Evolutionary conservation across 1,140 invertebrate species (phyloP), one percentile per base, ranked within the genome.

Genomic region (Ooceraea biroi): DNA sequence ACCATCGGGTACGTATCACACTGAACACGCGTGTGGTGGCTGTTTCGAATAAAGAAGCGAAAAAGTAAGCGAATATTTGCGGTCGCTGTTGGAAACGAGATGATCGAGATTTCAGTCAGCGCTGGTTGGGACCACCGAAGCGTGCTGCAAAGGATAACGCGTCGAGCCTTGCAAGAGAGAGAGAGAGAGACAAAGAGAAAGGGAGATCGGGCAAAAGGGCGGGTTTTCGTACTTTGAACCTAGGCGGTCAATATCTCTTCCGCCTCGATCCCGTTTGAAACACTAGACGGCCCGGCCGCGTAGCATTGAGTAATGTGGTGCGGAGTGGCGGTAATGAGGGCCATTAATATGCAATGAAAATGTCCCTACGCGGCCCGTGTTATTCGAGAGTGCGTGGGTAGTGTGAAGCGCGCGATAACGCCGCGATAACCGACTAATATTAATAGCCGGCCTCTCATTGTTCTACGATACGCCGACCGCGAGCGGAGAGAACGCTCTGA

Each of bases 291-390:
- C 63, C 73, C 84, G 82, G 90, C 71, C 68, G 85, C 87, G 84
- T 90, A 93, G 85, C 92, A 93, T 93, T 93, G 92, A 93, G 89
- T 93, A 93, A 93, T 93, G 92, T 91, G 89, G 92, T 93, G 92
- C 84, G 90, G 92, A 92, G 91, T 92, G 90, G 86, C 91, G 83
- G 91, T 91, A 93, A 93, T 91, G 92, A 93, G 88, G 82, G 61
- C 25, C 92, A 93, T 93, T 93, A 92, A 93, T 93, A 93, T 92
- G 88, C 91, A 91, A 93, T 93, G 92, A 93, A 93, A 93, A 92
- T 93, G 92, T 93, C 92, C 92, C 92, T 92, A 88, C 90, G 91
- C 76, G 88, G 90, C 52, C 85, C 88, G 86, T 91, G 91, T 92
- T 92, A 92, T 91, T 91, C 89, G 91, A 92, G 91, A 92, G 91